Evolutionary conservation across 2,113 vertebrate genomes (phyloP), one percentile per base, ranked within the genome.

Genomic region (Gymnocephalus cernua): DNA sequence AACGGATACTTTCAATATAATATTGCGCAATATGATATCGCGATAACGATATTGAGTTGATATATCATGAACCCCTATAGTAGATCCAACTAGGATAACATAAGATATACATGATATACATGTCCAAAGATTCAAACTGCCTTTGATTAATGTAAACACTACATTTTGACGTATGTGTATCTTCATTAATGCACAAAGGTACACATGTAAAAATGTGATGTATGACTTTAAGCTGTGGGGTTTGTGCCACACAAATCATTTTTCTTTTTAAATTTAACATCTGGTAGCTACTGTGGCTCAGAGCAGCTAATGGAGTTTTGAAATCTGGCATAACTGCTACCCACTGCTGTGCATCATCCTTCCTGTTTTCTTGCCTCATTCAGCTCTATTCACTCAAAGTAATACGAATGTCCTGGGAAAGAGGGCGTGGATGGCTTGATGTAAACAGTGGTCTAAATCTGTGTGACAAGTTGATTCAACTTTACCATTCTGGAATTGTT

Each of bases 251-350:
- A 63, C 50, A 73, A 83, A 85, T 45, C 38, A 74, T 87, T 13
- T 85, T 93, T 68, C 87, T 81, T 92, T n/a, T n/a, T n/a, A n/a
- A 87, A 93, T 93, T 90, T 57, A 91, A 79, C 66, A 88, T 80
- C 79, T 83, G 56, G 61, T 48, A 29, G 77, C 74, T 78, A 11
- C 63, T 1, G 80, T 41, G 75, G 57, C 29, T 54, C 66, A n/a
- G 65, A 64, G 80, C 65, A 7, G 80, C 80, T 82, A 80, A 87
- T 82, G 82, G 84, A 82, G 83, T 38, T 21, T 50, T 29, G 77
- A 7, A 80, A 61, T 8, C 61, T 71, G 81, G 9, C 57, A 23
- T 14, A 51, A 19, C 21, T 4, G 13, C 23, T 19, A 2, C 38
- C 56, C 19, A 19, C 72, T 35, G 38, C 45, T 75, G 66, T 29